Percentiles rank a stretch among this genome's conserved stretches.
These are phyloP conservation scores for Erpetoichthys calabaricus DNA, from an alignment of 2,797 vertebrate genomes.

Conservation along the genomic window DNA sequence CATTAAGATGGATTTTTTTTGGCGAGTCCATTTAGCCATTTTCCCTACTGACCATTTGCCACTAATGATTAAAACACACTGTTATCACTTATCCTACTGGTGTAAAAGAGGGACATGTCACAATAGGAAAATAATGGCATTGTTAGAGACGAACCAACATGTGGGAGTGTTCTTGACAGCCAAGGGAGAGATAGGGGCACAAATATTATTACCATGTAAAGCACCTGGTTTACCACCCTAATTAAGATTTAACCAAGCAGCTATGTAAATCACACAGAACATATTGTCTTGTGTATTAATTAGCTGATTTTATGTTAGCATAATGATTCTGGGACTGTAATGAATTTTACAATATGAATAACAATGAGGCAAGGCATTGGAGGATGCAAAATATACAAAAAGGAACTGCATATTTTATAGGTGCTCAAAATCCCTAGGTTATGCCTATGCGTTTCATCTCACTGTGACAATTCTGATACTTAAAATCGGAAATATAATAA, in stretches of 20 bases:
- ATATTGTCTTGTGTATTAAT: constrained; percentile 55
- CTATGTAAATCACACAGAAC: not conserved
- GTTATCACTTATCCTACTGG: not conserved
- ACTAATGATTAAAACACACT: not conserved
- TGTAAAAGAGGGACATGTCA: not conserved
- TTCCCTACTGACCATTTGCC: not conserved
- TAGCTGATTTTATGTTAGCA: constrained; percentile 51
- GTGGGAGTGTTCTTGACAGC: not conserved
- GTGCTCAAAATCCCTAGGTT: constrained; percentile 31
- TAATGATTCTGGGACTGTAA: constrained; percentile 47
- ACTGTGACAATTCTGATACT: constrained; percentile 27
- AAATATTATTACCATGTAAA: not conserved
- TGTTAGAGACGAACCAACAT: not conserved
- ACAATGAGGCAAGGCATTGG: constrained; percentile 34
- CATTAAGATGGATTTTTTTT: not conserved
- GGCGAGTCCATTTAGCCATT: not conserved
- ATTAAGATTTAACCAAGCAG: constrained; percentile 1
- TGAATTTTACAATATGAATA: constrained; percentile 43
- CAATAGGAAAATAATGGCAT: not conserved
- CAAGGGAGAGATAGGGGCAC: not conserved
- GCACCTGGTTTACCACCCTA: not conserved
- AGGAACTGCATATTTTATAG: constrained; percentile 53
- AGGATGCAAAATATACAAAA: constrained; percentile 43
- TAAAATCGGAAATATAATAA: no score
- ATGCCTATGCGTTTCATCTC: constrained; percentile 30